Evolutionary conservation across 2,888 invertebrate species (phyloP), one percentile per base, ranked within the genome.

Genomic region (Gisinianus flammeolus): DNA sequence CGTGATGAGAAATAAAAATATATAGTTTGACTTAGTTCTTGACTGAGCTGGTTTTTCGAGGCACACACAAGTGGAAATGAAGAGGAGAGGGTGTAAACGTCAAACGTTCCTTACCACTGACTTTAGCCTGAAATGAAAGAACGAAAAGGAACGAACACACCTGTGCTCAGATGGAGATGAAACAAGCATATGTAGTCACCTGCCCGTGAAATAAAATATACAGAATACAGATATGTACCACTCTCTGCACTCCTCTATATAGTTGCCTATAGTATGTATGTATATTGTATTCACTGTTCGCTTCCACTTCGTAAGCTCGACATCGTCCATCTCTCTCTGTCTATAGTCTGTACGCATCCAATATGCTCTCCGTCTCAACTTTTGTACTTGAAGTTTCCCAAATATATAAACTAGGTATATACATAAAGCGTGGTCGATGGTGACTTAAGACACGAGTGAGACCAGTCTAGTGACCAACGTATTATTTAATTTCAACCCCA

Each of bases 71-170:
- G 72, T 69, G 78, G 76, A 80, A 78, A 76, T 78, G 75, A 80
- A 44, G 54, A 71, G 72, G 72, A 26, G 75, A 81, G 82, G 84
- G 83, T 83, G 83, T 78, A 80, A 80, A 81, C 81, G 77, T 67
- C 78, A 82, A 16, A 79, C 83, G 84, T 84, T 84, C 84, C 83
- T 83, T 79, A 73, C 80, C 74, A 82, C 79, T 84, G 84, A 80
- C 79, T 83, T 82, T 83, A 81, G 82, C 81, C 82, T 82, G 81
- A 83, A 82, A 82, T 81, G 83, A 84, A 81, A 77, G 79, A 79
- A 79, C 58, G 56, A 56, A 24, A 8, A 12, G 19, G 58, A 72
- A 52, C 12, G 52, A 81, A 76, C 79, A 76, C 79, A 80, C 77
- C 77, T 79, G 78, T 79, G 78, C 70, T 73, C 76, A 79, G 73